phyloP scores from a whole-genome alignment of 1,140 invertebrate species.

The Drosophila guanche region DNA sequence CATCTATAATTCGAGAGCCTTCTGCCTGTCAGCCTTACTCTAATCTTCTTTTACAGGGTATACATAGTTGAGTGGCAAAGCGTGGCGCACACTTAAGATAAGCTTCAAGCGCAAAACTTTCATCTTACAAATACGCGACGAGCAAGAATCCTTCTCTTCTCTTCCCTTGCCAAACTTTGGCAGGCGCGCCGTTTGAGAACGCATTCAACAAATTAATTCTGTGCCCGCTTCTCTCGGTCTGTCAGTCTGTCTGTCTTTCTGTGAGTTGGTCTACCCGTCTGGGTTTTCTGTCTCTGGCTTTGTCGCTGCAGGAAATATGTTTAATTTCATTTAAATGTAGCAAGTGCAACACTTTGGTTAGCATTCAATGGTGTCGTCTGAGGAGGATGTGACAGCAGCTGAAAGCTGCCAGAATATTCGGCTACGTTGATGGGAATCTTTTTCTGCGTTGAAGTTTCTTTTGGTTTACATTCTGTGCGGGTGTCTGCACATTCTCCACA shows the following conservation, averaged over 20 bases:
- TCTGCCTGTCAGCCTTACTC: too few species aligned
- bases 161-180: slow-evolving; percentile 1
- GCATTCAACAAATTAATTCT: slow-evolving; percentile 81
- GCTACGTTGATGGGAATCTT: slow-evolving; percentile 11
- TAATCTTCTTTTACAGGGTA: slow-evolving; percentile 15
- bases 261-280: slow-evolving; percentile 4
- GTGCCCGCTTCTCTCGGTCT: slow-evolving; percentile 42
- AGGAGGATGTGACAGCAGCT: background rate
- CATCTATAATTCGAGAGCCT: too few species aligned
- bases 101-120: slow-evolving; percentile 76
- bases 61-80: slow-evolving; percentile 78
- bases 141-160: background rate
- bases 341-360: slow-evolving; percentile 80
- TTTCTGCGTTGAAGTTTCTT: slow-evolving; percentile 18
- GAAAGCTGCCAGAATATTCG: background rate
- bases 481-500: slow-evolving; percentile 10
- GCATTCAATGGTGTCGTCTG: slow-evolving; percentile 31
- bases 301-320: slow-evolving; percentile 78
- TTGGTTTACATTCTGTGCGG: slow-evolving; percentile 30
- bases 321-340: slow-evolving; percentile 80
- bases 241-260: slow-evolving; percentile 1
- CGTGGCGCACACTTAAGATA: slow-evolving; percentile 80
- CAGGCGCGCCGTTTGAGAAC: slow-evolving; percentile 6
- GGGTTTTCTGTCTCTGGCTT: slow-evolving; percentile 27
- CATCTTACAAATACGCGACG: slow-evolving; percentile 73